Evolutionary conservation across 2,113 vertebrate genomes (phyloP), one percentile per base, ranked within the genome.

Genomic region (Hypanus sabinus): DNA sequence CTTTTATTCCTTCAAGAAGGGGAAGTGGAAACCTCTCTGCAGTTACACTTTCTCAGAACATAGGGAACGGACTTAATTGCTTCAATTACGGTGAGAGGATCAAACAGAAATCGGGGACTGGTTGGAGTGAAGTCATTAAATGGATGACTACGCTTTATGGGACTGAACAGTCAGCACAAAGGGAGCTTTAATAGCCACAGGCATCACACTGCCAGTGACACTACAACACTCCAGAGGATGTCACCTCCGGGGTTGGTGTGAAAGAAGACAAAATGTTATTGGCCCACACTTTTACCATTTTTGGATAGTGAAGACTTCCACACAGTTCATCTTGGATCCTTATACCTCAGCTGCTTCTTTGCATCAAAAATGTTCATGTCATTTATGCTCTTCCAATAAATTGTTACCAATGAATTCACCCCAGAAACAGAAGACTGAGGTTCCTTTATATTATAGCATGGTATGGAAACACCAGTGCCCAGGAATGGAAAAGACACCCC

Each of bases 91-190:
- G 90, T 93, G 90, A 38, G 36, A 73, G 90, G 90, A 93, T 93
- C 90, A 93, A 93, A 93, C 90, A 73, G 2, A 71, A 92, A n/a
- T 70, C 11, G 36, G 88, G 75, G 88, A 68, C 65, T 33, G 90
- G 90, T 18, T 70, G 90, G 68, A 71, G 90, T 93, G 90, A 93
- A 93, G 90, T 93, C 90, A 93, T 93, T 93, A 93, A 93, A 93
- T 30, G 68, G 90, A 71, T 93, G 90, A 93, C 65, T 93, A 46
- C 9, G 36, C 57, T 93, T 92, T 93, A 93, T 93, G 90, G 36
- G 90, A 9, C 65, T 71, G 18, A 71, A 60, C 60, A 33, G 62
- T 11, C 62, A 22, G 68, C 90, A 93, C 90, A 93, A 93, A 93
- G 68, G 36, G 65, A 33, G 18, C 36, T 93, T 93, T 93, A 93